These are phyloP conservation scores for Helicoverpa armigera DNA, from an alignment of 1,140 invertebrate species.

Conservation along the genomic window DNA sequence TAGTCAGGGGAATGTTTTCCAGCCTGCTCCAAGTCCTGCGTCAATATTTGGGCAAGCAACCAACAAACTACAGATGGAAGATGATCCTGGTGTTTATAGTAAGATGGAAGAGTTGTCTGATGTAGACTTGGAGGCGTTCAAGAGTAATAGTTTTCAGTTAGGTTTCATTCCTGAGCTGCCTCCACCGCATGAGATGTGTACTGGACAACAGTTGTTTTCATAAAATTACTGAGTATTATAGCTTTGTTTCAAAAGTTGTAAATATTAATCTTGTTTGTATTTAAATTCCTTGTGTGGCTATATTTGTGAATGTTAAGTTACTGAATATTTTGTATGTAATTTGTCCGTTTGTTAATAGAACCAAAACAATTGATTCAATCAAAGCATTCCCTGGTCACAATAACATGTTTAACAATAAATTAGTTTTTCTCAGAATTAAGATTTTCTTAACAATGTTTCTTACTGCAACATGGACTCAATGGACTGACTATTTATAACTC, in stretches of 20 bases:
- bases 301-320: too few relatives aligned
- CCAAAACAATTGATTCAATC: too few relatives aligned
- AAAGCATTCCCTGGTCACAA: too few relatives aligned
- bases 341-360: too few relatives aligned
- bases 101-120: conserved; percentile 68
- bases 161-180: conserved; percentile 78
- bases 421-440: too few relatives aligned
- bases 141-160: conserved; percentile 70
- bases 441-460: too few relatives aligned
- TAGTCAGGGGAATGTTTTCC: conserved; percentile 56
- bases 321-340: too few relatives aligned
- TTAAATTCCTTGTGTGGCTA: too few relatives aligned
- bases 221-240: too few relatives aligned
- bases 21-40: conserved; percentile 58
- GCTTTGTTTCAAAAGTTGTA: too few relatives aligned
- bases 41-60: conserved; percentile 64
- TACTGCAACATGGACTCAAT: background rate
- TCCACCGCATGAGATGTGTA: conserved; percentile 71
- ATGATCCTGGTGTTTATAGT: conserved; percentile 71
- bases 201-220: conserved; percentile 13
- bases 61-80: background rate
- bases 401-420: too few relatives aligned
- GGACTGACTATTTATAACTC: background rate
- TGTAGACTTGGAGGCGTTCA: conserved; percentile 73
- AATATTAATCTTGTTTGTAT: too few relatives aligned